Conservation (phyloP, 1,140 invertebrate species). For the Agrypnia vestita region DNA sequence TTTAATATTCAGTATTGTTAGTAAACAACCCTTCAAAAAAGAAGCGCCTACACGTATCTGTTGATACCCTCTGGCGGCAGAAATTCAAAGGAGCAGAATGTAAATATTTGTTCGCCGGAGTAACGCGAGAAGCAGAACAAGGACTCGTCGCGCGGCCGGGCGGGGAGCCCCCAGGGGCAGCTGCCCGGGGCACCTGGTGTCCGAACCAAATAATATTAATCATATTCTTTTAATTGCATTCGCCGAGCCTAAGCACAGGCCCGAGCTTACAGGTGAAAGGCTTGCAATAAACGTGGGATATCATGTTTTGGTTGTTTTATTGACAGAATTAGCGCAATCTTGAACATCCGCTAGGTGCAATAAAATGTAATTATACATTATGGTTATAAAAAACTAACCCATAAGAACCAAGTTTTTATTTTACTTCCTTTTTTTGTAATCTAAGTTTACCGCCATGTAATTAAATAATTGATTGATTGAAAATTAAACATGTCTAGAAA, state of each 20-base stretch:
- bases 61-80: conserved; percentile 19
- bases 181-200: conserved; percentile 36
- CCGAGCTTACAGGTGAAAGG: conserved; percentile 17
- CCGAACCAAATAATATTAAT: conserved; percentile 45
- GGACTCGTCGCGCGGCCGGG: background rate
- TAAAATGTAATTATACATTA: too few relatives aligned
- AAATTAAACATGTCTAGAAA: too few relatives aligned
- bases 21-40: background rate
- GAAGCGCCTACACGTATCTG: background rate
- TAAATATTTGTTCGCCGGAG: conserved; percentile 14
- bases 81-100: conserved; percentile 1
- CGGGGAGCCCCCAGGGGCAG: background rate
- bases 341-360: too few relatives aligned
- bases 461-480: too few relatives aligned
- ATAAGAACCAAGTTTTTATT: too few relatives aligned
- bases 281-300: background rate
- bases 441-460: too few relatives aligned
- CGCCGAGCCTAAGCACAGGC: background rate
- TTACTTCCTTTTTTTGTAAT: too few relatives aligned
- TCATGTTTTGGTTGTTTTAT: background rate
- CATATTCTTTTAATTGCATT: conserved; percentile 42
- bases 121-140: conserved; percentile 24
- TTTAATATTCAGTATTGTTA: too few relatives aligned
- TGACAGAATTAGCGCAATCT: background rate
- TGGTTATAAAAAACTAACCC: too few relatives aligned